These are phyloP conservation scores for Phylloscopus trochiloides DNA, from an alignment of 2,113 vertebrate species.

Conservation along the genomic window DNA sequence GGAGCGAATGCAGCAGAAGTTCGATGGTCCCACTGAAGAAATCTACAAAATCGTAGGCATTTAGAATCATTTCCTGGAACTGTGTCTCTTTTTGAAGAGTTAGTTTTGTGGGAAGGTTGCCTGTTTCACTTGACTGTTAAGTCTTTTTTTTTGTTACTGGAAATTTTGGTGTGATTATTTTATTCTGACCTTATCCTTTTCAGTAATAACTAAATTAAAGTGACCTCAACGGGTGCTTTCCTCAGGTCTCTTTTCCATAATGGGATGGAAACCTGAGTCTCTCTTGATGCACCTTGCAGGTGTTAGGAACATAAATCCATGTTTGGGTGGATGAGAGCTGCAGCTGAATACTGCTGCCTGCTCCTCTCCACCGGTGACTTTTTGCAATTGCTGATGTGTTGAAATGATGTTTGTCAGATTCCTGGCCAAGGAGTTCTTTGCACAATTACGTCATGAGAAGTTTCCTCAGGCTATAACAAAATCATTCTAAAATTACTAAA, in stretches of 20 bases:
- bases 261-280: background rate
- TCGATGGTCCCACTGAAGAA: constrained; percentile 88
- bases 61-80: background rate
- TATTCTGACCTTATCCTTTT: background rate
- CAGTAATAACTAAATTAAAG: background rate
- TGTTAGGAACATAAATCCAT: background rate
- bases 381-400: background rate
- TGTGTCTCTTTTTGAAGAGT: background rate
- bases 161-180: background rate
- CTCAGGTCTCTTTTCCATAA: background rate
- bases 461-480: background rate
- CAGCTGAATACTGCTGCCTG: background rate
- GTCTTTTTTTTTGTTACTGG: background rate
- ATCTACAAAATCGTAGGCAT: constrained; percentile 86
- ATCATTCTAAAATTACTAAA: background rate
- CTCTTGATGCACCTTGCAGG: background rate
- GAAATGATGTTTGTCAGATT: background rate
- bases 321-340: background rate
- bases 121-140: background rate
- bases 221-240: background rate
- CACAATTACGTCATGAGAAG: background rate
- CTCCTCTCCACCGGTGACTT: background rate
- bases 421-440: background rate
- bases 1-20: constrained; percentile 92
- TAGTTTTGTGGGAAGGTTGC: background rate